phyloP scores from a whole-genome alignment of 2,888 invertebrate genomes.

The Platypus cylindrus region DNA sequence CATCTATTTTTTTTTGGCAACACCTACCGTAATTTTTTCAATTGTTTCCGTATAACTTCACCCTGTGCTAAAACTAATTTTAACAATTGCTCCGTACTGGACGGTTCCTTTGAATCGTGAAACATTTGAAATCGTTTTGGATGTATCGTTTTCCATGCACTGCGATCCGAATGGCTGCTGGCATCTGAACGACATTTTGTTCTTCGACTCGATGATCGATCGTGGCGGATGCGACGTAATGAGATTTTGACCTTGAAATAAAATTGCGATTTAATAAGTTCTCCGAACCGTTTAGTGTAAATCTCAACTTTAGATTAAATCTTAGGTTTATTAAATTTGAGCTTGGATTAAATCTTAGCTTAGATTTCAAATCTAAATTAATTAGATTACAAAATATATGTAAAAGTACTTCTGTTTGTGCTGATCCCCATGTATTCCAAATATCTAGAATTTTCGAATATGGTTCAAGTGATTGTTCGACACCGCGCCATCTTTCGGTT shows the following conservation, averaged over 20 bases:
- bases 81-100: slow-evolving; percentile 38
- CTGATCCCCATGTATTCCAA: slow-evolving; percentile 68
- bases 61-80: slow-evolving; percentile 48
- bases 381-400: neutral
- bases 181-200: slow-evolving; percentile 31
- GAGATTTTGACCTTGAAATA: slow-evolving; percentile 34
- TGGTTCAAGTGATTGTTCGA: slow-evolving; percentile 58
- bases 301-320: too few relatives aligned
- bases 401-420: slow-evolving; percentile 45
- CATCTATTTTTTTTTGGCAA: too few relatives aligned
- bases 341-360: neutral
- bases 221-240: slow-evolving; percentile 31
- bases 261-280: too few relatives aligned
- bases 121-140: slow-evolving; percentile 33
- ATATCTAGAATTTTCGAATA: slow-evolving; percentile 64
- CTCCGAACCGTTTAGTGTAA: too few relatives aligned
- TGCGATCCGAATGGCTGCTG: slow-evolving; percentile 30
- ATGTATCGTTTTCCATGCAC: slow-evolving; percentile 35
- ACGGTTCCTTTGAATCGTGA: slow-evolving; percentile 34
- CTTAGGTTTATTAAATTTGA: too few relatives aligned
- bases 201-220: slow-evolving; percentile 28
- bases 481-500: slow-evolving; percentile 66
- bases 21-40: slow-evolving; percentile 33
- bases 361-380: neutral
- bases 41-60: slow-evolving; percentile 41